Percentiles rank a stretch among this genome's conserved stretches.
These are phyloP conservation scores for Climacteris rufus DNA, from an alignment of 2,113 vertebrate genomes.

Conservation along the genomic window DNA sequence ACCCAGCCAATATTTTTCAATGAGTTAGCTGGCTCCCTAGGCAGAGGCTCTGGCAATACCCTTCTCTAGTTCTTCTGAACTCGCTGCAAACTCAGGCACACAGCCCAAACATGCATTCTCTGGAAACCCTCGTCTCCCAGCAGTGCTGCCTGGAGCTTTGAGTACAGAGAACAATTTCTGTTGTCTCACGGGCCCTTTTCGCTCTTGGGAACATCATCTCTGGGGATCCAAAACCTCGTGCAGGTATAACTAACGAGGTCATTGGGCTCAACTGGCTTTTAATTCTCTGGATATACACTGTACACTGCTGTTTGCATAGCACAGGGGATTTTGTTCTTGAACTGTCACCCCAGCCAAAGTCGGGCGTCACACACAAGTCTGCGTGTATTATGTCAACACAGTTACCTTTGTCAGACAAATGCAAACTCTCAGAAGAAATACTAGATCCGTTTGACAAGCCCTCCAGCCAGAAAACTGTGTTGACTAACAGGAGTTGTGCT, in stretches of 20 bases:
- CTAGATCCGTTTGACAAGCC: slow-evolving; percentile 13
- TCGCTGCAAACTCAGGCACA: not conserved
- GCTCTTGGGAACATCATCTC: fast-evolving
- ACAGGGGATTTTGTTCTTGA: not conserved
- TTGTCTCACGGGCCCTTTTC: not conserved
- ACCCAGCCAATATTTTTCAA: not conserved
- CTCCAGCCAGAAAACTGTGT: not conserved
- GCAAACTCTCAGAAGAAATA: not conserved
- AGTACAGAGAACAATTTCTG: not conserved
- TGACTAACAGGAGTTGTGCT: not conserved
- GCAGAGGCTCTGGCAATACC: not conserved
- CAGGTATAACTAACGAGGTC: not conserved
- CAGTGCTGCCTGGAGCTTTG: not conserved
- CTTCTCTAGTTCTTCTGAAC: not conserved
- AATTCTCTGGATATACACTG: not conserved
- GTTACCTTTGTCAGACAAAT: slow-evolving; percentile 41
- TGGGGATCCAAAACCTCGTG: not conserved
- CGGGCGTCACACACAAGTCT: not conserved
- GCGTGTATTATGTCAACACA: not conserved
- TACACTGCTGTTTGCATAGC: not conserved
- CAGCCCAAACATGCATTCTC: not conserved
- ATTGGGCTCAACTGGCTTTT: not conserved
- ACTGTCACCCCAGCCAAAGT: not conserved
- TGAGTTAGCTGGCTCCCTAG: not conserved
- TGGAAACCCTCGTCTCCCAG: not conserved